Evolutionary conservation across 2,888 invertebrate species (phyloP).

Genomic region (Mesoligia furuncula): DNA sequence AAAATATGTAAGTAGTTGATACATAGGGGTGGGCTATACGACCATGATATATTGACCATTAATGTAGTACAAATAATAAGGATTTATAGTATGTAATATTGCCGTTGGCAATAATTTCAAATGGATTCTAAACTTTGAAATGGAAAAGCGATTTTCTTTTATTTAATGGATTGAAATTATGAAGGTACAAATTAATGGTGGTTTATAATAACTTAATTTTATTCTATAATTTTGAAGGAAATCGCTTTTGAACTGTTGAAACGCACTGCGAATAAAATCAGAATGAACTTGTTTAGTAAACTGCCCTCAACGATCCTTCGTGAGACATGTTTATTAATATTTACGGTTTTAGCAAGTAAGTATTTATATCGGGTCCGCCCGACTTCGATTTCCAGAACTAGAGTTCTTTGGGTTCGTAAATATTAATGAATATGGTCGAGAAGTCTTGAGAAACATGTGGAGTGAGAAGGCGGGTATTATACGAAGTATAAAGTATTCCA

Average conservation of each 20-base stretch:
- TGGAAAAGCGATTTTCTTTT: constrained; percentile 9
- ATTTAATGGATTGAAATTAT: background rate
- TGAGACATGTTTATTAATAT: constrained; percentile 20
- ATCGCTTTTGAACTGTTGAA: constrained; percentile 12
- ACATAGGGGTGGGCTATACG: constrained; percentile 34
- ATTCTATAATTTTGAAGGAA: background rate
- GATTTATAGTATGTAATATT: constrained; percentile 7
- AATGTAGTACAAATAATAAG: constrained; percentile 35
- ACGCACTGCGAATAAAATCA: constrained; percentile 5
- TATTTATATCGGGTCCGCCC: constrained; percentile 43
- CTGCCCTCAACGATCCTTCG: background rate
- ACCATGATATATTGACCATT: constrained; percentile 17
- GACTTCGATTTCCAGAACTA: constrained; percentile 20
- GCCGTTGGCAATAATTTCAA: constrained; percentile 2
- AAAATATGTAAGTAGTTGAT: constrained; percentile 28
- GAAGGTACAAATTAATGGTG: background rate
- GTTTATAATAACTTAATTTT: background rate
- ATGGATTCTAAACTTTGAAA: background rate
- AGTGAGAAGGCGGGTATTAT: background rate
- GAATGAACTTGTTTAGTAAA: background rate
- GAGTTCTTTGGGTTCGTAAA: constrained; percentile 26
- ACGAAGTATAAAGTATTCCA: no score
- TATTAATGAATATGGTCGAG: constrained; percentile 16
- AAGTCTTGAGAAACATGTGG: background rate
- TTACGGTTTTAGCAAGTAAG: constrained; percentile 31